Evolutionary conservation across 2,797 vertebrate genomes (phyloP).

Genomic region (Pelobates cultripes): DNA sequence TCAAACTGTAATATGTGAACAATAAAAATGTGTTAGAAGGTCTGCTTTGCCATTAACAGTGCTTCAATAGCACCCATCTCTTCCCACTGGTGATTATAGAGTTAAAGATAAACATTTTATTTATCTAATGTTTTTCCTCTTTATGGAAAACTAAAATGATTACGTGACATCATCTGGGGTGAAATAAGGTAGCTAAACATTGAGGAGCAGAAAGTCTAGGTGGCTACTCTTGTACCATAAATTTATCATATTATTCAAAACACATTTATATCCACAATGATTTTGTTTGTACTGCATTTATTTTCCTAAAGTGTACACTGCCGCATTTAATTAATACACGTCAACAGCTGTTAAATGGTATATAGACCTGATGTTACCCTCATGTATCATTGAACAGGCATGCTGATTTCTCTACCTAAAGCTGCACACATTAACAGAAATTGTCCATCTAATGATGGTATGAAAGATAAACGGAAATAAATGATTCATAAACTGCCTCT

Average conservation of each 20-base stretch:
- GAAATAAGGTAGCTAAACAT: slow-evolving; percentile 1
- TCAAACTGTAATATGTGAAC: slow-evolving; percentile 7
- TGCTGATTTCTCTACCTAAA: slow-evolving; percentile 42
- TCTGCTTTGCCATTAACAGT: background rate
- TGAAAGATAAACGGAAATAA: slow-evolving; percentile 51
- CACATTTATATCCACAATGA: slow-evolving; percentile 7
- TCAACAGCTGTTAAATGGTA: slow-evolving; percentile 54
- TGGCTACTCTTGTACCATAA: background rate
- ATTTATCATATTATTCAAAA: slow-evolving; percentile 21
- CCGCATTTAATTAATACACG: slow-evolving; percentile 47
- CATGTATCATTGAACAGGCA: slow-evolving; percentile 46
- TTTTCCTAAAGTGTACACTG: slow-evolving; percentile 33
- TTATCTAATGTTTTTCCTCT: too few relatives aligned
- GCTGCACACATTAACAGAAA: slow-evolving; percentile 48
- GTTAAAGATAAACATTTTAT: too few relatives aligned
- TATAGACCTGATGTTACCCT: slow-evolving; percentile 47
- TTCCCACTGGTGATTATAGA: too few relatives aligned
- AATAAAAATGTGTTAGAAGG: slow-evolving; percentile 21
- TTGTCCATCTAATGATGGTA: slow-evolving; percentile 44
- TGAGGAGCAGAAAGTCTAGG: background rate
- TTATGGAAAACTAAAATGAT: background rate
- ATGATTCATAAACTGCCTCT: slow-evolving; percentile 44
- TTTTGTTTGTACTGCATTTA: slow-evolving; percentile 29
- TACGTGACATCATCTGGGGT: background rate
- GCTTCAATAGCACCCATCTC: background rate